Base-by-base conservation (phyloP, 1,140 invertebrate species). In the Cardiocondyla obscurior region DNA sequence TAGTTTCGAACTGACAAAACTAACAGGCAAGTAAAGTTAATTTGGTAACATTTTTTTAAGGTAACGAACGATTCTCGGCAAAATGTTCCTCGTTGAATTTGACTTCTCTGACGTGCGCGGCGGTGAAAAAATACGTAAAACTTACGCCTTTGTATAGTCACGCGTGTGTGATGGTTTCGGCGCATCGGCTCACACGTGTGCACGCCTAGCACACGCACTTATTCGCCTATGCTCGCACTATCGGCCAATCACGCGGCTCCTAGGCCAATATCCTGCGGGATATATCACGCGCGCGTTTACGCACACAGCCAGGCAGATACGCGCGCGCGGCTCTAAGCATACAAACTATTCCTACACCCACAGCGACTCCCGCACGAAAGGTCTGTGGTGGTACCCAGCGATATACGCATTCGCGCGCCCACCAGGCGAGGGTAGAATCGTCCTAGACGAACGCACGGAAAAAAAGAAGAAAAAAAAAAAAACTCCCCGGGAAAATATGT, bases 191-290 rank as follows among this genome's bases (percentile, higher is more conserved):
- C n/a, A 69, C 42, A 57, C 67, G 46, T 60, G 39, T 46, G 25
- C 12, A 62, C 33, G 28, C 42, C 8, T 5, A 25, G 33, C 72
- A 83, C 57, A 70, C 69, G 16, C 36, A 60, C 36, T 51, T 58
- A 81, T 82, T 74, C 70, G 77, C 58, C 51, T 72, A 79, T 83
- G 69, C 79, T 72, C 58, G 60, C 60, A 49, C 73, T 81, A 85
- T 73, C 73, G 81, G 84, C 86, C 86, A 87, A 87, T 87, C 84
- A 74, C 84, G 16, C 60, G 19, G 70, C 86, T 85, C 57, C 82
- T 84, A 84, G 49, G 62, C 85, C 76, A 88, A 87, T 87, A 88
- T 88, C 85, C 85, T 88, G 85, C 62, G 74, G 82, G 76, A 30
- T 53, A 49, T 49, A 57, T 42, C 85, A 39, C 81, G 58, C 16